These are phyloP conservation scores for Microchirus variegatus DNA, from an alignment of 2,797 vertebrate species.

Conservation along the genomic window DNA sequence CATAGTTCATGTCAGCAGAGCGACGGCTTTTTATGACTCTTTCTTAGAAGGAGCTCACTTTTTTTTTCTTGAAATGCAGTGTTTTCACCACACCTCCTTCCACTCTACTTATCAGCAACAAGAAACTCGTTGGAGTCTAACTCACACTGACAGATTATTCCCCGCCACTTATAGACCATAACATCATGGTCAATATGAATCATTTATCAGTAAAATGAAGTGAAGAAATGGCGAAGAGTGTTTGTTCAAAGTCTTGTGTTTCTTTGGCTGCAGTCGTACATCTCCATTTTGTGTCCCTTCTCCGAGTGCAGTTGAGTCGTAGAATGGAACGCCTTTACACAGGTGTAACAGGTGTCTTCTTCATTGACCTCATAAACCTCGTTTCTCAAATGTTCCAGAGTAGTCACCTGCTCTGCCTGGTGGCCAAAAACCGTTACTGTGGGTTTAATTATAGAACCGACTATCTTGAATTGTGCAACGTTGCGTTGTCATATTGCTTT, in stretches of 20 bases:
- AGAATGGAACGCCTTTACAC: background rate
- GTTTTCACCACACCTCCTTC: too few relatives aligned
- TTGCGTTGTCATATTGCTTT: too few relatives aligned
- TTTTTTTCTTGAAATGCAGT: too few relatives aligned
- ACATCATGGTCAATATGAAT: conserved; percentile 73
- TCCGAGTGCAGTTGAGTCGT: background rate
- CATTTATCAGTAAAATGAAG: conserved; percentile 60
- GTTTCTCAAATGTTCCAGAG: background rate
- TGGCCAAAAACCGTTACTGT: background rate
- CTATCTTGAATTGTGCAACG: background rate
- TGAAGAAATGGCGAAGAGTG: conserved; percentile 12
- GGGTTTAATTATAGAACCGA: background rate
- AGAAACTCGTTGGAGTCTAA: conserved; percentile 45
- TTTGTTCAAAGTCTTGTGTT: background rate
- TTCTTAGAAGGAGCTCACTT: background rate
- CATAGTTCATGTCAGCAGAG: conserved; percentile 45
- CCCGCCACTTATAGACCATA: conserved; percentile 56
- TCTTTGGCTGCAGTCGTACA: too few relatives aligned
- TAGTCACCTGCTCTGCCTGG: background rate
- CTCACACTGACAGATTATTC: conserved; percentile 55
- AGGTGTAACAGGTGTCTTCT: background rate
- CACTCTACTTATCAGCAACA: too few relatives aligned
- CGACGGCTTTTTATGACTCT: conserved; percentile 33
- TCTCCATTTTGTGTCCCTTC: background rate
- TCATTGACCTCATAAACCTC: background rate